phyloP scores from a whole-genome alignment of 1,140 invertebrate species.

The Coptotermes formosanus region DNA sequence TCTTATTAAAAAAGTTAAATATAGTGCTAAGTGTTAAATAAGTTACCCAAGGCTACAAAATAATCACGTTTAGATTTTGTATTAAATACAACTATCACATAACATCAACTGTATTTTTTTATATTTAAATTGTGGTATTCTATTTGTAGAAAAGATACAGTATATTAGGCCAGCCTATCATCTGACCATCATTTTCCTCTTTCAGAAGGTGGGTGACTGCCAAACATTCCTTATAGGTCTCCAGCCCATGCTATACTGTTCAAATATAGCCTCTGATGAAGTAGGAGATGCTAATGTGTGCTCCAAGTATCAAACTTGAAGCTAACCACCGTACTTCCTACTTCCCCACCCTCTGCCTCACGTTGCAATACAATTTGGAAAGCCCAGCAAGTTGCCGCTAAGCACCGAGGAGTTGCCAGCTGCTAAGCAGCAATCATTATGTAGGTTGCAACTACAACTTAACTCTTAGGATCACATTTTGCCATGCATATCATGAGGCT shows the following conservation, averaged over 20 bases:
- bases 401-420: conserved; percentile 31
- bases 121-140: conserved; percentile 36
- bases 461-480: conserved; percentile 35
- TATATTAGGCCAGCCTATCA: conserved; percentile 33
- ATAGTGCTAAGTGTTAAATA: conserved; percentile 39
- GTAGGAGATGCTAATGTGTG: conserved; percentile 24
- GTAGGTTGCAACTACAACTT: conserved; percentile 31
- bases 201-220: conserved; percentile 32
- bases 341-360: conserved; percentile 29
- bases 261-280: conserved; percentile 24
- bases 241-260: conserved; percentile 25
- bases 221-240: conserved; percentile 26
- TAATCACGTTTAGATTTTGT: conserved; percentile 39
- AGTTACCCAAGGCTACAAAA: conserved; percentile 40
- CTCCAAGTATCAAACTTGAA: conserved; percentile 30
- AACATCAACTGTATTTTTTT: conserved; percentile 37
- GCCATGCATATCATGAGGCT: conserved; percentile 35
- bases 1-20: conserved; percentile 39
- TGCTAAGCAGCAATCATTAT: conserved; percentile 33
- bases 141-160: conserved; percentile 37
- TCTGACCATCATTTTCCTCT: conserved; percentile 28
- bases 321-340: not conserved
- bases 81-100: conserved; percentile 40
- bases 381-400: conserved; percentile 29
- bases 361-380: conserved; percentile 25